A percentile compares a stretch with the other conserved stretches of the same genome.
Evolutionary conservation across 2,113 vertebrate species (phyloP).

Genomic region (Mirounga angustirostris): DNA sequence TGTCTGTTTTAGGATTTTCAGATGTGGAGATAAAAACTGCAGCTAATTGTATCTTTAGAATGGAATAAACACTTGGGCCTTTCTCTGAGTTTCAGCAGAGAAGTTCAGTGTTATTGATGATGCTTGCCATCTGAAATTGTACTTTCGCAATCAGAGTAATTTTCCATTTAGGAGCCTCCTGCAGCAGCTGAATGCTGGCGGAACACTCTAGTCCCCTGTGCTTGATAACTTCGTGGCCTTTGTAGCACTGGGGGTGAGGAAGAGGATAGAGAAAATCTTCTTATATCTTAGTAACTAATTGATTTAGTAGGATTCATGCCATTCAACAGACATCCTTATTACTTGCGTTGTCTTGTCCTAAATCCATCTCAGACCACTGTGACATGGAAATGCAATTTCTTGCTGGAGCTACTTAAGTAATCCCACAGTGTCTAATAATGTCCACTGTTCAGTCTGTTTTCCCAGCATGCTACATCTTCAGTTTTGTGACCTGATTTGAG

Average conservation of each 20-base stretch:
- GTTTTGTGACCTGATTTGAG: constrained; percentile 76
- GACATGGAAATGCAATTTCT: constrained; percentile 77
- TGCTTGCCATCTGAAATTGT: constrained; percentile 81
- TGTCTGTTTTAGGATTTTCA: constrained; percentile 76
- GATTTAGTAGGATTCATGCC: constrained; percentile 81
- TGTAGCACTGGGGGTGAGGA: constrained; percentile 48
- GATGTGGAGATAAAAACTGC: constrained; percentile 70
- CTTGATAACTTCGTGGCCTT: constrained; percentile 79
- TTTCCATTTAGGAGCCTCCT: constrained; percentile 82
- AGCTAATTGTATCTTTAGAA: constrained; percentile 84
- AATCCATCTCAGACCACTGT: constrained; percentile 66
- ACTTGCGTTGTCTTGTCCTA: constrained; percentile 72
- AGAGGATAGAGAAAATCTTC: constrained; percentile 77
- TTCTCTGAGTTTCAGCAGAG: constrained; percentile 69
- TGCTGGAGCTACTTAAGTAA: constrained; percentile 73
- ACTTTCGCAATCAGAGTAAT: constrained; percentile 76
- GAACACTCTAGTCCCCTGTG: constrained; percentile 75
- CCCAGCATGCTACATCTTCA: constrained; percentile 48
- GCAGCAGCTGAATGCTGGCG: constrained; percentile 73
- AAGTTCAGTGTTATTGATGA: constrained; percentile 65
- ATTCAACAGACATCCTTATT: constrained; percentile 78
- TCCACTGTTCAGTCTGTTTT: constrained; percentile 42
- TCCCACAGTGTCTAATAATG: constrained; percentile 66
- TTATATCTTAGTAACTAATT: constrained; percentile 75
- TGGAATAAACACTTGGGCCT: constrained; percentile 79